phyloP scores from a whole-genome alignment of 2,113 vertebrate genomes.

The Corythornis madagascariensis region DNA sequence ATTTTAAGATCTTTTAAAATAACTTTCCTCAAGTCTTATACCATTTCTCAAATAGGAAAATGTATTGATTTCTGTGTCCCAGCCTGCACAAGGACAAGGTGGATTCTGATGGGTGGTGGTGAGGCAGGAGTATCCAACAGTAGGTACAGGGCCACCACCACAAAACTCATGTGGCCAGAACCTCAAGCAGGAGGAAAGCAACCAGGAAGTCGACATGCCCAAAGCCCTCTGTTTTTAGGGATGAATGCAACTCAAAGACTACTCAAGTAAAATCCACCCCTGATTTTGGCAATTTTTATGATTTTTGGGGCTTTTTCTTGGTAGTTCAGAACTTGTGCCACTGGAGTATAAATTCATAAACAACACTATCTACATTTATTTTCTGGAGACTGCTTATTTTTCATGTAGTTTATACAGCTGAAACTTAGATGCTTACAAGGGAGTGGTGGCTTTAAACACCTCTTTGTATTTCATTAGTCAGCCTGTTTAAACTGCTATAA shows the following conservation, averaged over 20 bases:
- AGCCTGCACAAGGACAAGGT: not conserved
- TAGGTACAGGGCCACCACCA: not conserved
- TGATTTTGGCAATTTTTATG: not conserved
- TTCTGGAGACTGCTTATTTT: slow-evolving; percentile 33
- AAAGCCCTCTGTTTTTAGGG: not conserved
- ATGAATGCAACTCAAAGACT: not conserved
- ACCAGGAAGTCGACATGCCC: not conserved
- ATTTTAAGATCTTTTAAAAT: slow-evolving; percentile 14
- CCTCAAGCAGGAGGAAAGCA: not conserved
- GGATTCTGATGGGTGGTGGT: not conserved
- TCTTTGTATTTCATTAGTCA: slow-evolving; percentile 21
- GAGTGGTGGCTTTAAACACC: slow-evolving; percentile 19
- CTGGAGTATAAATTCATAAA: not conserved
- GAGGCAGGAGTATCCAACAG: not conserved
- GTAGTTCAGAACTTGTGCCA: not conserved
- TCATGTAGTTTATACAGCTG: slow-evolving; percentile 2
- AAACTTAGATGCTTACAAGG: not conserved
- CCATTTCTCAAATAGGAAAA: not conserved
- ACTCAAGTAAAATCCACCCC: not conserved
- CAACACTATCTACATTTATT: not conserved
- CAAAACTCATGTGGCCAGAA: not conserved
- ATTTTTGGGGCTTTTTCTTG: not conserved
- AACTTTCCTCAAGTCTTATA: not conserved
- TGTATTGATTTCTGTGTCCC: not conserved
- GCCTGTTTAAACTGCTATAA: not conserved